Percentiles rank a stretch among this genome's conserved stretches.
These are phyloP conservation scores for Melanotaenia maccullochi DNA, from an alignment of 2,797 vertebrate genomes.

Conservation along the genomic window DNA sequence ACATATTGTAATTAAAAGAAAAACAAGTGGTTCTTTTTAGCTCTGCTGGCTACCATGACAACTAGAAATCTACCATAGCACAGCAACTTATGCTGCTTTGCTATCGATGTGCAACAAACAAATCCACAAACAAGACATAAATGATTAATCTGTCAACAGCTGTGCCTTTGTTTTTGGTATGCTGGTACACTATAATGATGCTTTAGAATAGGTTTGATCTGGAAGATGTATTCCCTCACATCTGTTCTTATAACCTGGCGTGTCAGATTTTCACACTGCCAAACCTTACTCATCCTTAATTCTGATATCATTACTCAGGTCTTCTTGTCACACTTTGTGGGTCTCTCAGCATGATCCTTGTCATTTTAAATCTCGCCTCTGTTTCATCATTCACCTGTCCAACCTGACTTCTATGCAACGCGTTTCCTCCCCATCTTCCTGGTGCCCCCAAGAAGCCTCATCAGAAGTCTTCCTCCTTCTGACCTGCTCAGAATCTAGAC, in stretches of 20 bases:
- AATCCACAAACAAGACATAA: slow-evolving; percentile 6
- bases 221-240: not conserved
- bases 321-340: not conserved
- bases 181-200: not conserved
- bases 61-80: slow-evolving; percentile 68
- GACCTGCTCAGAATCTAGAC: not conserved
- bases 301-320: not conserved
- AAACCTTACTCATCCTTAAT: not conserved
- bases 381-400: not conserved
- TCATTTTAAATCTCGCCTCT: not conserved
- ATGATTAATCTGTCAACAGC: slow-evolving; percentile 10
- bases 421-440: not conserved
- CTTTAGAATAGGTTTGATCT: not conserved
- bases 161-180: not conserved
- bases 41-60: slow-evolving; percentile 72
- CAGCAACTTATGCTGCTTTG: slow-evolving; percentile 30
- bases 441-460: not conserved
- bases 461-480: not conserved
- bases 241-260: not conserved
- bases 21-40: not conserved
- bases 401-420: not conserved
- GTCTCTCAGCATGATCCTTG: not conserved
- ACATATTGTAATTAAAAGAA: slow-evolving; percentile 27
- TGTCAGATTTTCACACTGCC: not conserved
- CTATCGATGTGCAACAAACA: slow-evolving; percentile 6